Conservation (phyloP, 2,113 vertebrate genomes). For the Marmota monax region DNA sequence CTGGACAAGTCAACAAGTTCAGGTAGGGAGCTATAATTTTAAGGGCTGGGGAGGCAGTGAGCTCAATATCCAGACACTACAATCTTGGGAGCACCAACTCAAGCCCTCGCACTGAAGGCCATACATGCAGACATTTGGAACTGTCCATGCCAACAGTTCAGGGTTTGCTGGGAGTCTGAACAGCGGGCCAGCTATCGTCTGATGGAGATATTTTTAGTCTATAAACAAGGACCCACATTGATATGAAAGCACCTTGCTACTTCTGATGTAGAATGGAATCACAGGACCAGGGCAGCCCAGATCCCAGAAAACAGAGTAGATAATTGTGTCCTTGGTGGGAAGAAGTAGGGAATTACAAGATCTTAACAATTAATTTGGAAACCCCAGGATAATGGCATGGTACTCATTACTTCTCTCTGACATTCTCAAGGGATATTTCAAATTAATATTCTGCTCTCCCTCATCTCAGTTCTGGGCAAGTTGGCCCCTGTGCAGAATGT, state of each 20-base stretch:
- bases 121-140: not conserved
- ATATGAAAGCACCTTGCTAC: not conserved
- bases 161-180: not conserved
- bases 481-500: not conserved
- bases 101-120: not conserved
- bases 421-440: conserved; percentile 4
- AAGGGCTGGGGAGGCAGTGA: not conserved
- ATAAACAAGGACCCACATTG: not conserved
- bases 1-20: not conserved
- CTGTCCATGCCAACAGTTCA: rapidly evolving
- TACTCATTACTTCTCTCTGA: not conserved
- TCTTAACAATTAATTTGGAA: conserved; percentile 42
- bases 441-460: not conserved
- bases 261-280: not conserved
- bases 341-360: not conserved
- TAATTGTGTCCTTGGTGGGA: conserved; percentile 24
- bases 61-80: not conserved
- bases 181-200: not conserved
- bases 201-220: not conserved
- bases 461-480: not conserved
- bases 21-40: not conserved
- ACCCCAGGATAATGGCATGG: not conserved
- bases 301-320: not conserved
- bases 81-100: not conserved
- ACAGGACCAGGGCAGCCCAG: not conserved